Conservation (phyloP, 2,113 vertebrate species). For the Arvicanthis niloticus region DNA sequence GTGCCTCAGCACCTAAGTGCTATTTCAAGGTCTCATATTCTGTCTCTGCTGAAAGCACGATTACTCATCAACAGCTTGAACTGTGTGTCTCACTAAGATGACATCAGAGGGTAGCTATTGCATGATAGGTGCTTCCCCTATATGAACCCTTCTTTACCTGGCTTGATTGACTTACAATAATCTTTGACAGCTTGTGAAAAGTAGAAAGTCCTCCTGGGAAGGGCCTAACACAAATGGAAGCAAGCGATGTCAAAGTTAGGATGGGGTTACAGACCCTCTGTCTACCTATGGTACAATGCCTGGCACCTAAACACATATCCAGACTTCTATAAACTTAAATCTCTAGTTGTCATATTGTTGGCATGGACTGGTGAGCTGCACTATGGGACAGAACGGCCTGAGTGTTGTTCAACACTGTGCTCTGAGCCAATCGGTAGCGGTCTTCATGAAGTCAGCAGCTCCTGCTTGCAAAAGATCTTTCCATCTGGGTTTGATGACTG, state of each 20-base stretch:
- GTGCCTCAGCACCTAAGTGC: background rate
- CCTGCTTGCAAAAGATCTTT: background rate
- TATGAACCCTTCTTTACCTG: background rate
- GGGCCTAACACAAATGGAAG: background rate
- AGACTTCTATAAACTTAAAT: background rate
- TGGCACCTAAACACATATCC: background rate
- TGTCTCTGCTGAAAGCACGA: slow-evolving; percentile 39
- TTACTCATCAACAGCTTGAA: slow-evolving; percentile 48
- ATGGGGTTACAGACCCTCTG: background rate
- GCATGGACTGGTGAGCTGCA: background rate
- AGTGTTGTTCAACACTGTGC: background rate
- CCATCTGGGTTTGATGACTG: background rate
- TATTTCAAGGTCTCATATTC: background rate
- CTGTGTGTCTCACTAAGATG: background rate
- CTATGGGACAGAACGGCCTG: background rate
- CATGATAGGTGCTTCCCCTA: background rate
- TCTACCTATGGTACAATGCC: background rate
- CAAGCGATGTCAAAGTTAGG: background rate
- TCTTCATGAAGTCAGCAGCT: background rate
- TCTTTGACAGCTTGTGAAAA: slow-evolving; percentile 47
- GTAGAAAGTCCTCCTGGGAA: background rate
- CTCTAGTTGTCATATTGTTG: background rate
- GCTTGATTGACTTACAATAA: background rate
- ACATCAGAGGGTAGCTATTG: background rate
- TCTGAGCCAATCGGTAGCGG: background rate